Conservation (phyloP, 2,888 invertebrate genomes). For the Lasioglossum leucozonium region DNA sequence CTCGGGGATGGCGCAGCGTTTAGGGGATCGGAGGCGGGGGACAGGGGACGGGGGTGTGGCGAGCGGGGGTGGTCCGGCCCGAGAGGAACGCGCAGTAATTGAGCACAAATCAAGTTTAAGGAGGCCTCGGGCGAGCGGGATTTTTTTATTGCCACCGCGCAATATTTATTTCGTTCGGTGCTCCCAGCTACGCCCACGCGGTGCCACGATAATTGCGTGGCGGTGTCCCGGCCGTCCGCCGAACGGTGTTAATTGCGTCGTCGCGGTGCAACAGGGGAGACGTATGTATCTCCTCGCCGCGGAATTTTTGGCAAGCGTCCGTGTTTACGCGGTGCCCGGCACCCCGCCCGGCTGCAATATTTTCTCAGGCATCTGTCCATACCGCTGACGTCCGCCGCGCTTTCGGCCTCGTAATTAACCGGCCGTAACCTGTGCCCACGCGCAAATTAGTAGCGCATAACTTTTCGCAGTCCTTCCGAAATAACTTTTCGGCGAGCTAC, state of each 20-base stretch:
- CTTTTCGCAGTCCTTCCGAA: conserved; percentile 46
- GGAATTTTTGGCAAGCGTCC: conserved; percentile 62
- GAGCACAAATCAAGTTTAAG: conserved; percentile 85
- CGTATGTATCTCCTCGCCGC: conserved; percentile 36
- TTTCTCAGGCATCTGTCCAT: conserved; percentile 59
- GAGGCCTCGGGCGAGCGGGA: conserved; percentile 67
- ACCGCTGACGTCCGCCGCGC: conserved; percentile 41
- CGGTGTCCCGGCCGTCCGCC: conserved; percentile 36
- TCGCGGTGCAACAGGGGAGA: conserved; percentile 44
- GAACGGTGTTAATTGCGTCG: conserved; percentile 71
- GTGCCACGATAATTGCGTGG: conserved; percentile 61
- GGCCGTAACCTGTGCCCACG: conserved; percentile 51
- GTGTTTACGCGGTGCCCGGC: conserved; percentile 41
- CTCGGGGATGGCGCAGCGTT: conserved; percentile 39
- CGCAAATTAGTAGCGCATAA: conserved; percentile 64
- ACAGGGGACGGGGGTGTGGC: conserved; percentile 31
- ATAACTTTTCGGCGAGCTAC: conserved; percentile 28
- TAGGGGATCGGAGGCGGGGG: conserved; percentile 32
- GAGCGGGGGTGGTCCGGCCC: conserved; percentile 25
- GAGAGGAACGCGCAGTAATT: conserved; percentile 79
- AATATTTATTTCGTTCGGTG: conserved; percentile 63
- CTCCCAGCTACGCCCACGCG: conserved; percentile 61
- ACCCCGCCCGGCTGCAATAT: conserved; percentile 39
- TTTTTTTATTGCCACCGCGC: conserved; percentile 46
- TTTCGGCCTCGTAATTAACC: conserved; percentile 58